These are phyloP conservation scores for Drosophila recens DNA, from an alignment of 2,888 invertebrate genomes.

Conservation along the genomic window DNA sequence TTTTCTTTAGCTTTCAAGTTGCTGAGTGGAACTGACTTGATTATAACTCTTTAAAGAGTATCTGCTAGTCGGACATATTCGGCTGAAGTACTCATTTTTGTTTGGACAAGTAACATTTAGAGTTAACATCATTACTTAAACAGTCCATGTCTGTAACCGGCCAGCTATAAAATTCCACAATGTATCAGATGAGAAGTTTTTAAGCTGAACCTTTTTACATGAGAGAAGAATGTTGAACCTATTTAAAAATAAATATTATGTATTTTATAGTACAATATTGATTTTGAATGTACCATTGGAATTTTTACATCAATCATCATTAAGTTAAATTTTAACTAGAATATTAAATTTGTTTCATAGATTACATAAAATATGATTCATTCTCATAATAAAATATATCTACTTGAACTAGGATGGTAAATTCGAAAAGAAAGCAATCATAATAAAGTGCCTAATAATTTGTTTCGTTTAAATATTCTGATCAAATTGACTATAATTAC, in stretches of 20 bases:
- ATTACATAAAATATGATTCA: background rate
- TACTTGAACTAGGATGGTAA: background rate
- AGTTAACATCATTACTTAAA: background rate
- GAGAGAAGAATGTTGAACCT: background rate
- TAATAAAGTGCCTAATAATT: conserved; percentile 1
- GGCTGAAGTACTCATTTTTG: background rate
- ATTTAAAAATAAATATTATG: background rate
- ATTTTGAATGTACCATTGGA: too few species aligned
- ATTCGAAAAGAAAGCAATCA: background rate
- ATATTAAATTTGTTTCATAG: background rate
- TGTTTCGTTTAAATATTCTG: background rate
- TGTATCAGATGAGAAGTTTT: background rate
- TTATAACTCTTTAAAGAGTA: background rate
- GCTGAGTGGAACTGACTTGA: background rate
- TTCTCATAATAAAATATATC: background rate
- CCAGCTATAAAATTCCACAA: background rate
- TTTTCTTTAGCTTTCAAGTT: background rate
- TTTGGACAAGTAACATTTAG: conserved; percentile 1
- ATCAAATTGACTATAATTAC: conserved; percentile 11
- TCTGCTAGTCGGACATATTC: background rate
- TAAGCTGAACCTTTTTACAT: background rate
- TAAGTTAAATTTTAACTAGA: background rate
- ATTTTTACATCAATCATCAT: too few species aligned
- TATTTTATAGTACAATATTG: too few species aligned
- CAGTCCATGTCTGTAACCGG: background rate